Evolutionary conservation across 2,113 vertebrate genomes (phyloP).

Genomic region (Plecturocebus donacophilus): DNA sequence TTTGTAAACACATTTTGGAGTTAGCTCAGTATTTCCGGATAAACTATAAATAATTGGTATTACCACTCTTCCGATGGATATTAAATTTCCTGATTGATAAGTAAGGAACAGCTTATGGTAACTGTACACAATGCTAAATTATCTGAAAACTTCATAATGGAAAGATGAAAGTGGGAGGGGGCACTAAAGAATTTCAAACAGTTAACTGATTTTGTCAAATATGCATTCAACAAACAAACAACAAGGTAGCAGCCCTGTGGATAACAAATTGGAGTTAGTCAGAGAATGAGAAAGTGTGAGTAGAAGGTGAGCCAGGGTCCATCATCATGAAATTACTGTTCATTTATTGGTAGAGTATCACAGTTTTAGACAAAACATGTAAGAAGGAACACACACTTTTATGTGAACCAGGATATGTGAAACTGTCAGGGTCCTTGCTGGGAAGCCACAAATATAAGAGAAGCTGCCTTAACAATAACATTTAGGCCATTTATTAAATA

Average conservation of each 20-base stretch:
- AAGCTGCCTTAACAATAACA: neutral
- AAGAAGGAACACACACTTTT: neutral
- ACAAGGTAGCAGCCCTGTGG: neutral
- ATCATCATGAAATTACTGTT: neutral
- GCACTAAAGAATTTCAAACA: neutral
- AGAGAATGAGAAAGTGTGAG: rapidly evolving
- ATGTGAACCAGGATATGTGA: neutral
- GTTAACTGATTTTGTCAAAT: neutral
- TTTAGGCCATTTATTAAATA: neutral
- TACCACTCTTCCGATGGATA: neutral
- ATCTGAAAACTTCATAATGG: neutral
- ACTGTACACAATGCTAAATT: neutral
- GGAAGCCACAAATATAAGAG: neutral
- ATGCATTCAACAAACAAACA: neutral
- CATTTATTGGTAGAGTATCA: neutral
- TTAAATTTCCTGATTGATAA: neutral
- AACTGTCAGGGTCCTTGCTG: neutral
- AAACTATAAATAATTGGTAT: neutral
- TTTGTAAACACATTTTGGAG: neutral
- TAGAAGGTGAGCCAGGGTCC: neutral
- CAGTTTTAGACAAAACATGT: neutral
- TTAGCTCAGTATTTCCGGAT: neutral
- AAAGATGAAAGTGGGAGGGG: neutral
- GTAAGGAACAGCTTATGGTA: neutral
- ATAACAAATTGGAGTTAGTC: neutral